Evolutionary conservation across 2,888 invertebrate species (phyloP).

Genomic region (Protodeltote pygarga): DNA sequence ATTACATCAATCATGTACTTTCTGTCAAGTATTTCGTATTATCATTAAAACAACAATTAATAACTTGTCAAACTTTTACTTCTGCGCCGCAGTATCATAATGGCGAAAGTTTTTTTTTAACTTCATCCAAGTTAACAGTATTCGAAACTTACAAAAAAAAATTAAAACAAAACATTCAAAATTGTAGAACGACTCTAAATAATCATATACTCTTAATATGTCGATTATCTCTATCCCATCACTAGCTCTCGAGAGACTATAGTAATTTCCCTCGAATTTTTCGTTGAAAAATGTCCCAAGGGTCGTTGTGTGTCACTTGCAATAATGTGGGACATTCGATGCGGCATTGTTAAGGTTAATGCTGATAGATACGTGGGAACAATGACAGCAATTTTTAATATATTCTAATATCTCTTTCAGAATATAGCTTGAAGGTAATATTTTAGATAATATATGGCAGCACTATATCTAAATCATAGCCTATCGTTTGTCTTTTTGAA

Average conservation of each 20-base stretch:
- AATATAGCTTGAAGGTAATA: too few relatives aligned
- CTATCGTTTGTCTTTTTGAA: too few relatives aligned
- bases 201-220: background rate
- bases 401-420: background rate
- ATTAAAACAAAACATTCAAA: background rate
- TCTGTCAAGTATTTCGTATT: slow-evolving; percentile 26
- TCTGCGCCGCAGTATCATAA: slow-evolving; percentile 3
- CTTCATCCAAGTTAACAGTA: background rate
- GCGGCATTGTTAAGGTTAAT: slow-evolving; percentile 33
- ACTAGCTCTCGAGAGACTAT: slow-evolving; percentile 41
- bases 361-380: slow-evolving; percentile 15
- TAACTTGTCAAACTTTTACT: slow-evolving; percentile 32
- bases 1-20: slow-evolving; percentile 14
- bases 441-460: too few relatives aligned
- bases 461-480: too few relatives aligned
- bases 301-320: slow-evolving; percentile 37
- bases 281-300: slow-evolving; percentile 39
- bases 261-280: slow-evolving; percentile 48
- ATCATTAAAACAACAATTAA: slow-evolving; percentile 32
- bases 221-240: slow-evolving; percentile 14
- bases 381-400: slow-evolving; percentile 11
- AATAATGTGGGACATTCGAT: slow-evolving; percentile 35
- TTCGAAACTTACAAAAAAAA: background rate
- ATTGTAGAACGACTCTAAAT: background rate
- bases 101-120: slow-evolving; percentile 13